Evolutionary conservation across 2,797 vertebrate species (phyloP).

Genomic region (Enteromius afrohamiltoni): DNA sequence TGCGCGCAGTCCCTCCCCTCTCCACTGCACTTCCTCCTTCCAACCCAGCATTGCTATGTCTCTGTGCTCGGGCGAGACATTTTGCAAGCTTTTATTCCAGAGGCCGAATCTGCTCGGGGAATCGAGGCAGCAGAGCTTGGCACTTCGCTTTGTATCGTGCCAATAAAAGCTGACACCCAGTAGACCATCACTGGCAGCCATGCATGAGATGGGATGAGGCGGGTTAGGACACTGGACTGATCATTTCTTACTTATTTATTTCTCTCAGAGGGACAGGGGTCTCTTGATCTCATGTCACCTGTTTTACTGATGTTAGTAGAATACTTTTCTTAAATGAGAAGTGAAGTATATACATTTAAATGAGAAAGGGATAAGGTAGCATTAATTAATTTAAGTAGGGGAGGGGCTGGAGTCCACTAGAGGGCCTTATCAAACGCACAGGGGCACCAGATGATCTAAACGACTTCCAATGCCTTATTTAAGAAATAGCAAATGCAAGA

Average conservation of each 20-base stretch:
- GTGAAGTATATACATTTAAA: not conserved
- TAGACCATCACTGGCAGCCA: conserved; percentile 84
- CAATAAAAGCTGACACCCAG: conserved; percentile 85
- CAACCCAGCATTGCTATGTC: conserved; percentile 85
- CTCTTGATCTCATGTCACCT: conserved; percentile 71
- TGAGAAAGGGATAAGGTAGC: not conserved
- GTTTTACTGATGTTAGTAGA: conserved; percentile 58
- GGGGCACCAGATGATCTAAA: not conserved
- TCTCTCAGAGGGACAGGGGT: conserved; percentile 67
- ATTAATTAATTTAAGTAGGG: not conserved
- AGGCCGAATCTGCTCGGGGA: conserved; percentile 74
- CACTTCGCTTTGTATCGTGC: conserved; percentile 81
- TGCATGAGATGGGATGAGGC: conserved; percentile 86
- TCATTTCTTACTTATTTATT: conserved; percentile 85
- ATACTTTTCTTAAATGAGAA: conserved; percentile 13
- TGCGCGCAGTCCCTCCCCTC: conserved; percentile 87
- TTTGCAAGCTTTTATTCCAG: conserved; percentile 85
- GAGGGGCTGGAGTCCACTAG: not conserved
- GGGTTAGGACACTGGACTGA: conserved; percentile 77
- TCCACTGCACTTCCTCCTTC: conserved; percentile 92
- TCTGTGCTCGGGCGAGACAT: conserved; percentile 77
- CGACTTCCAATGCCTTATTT: not conserved
- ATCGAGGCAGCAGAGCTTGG: conserved; percentile 75
- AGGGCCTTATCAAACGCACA: conserved; percentile 1
- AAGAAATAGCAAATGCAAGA: not conserved